A percentile compares a stretch with the other conserved stretches of the same genome.
Conservation (phyloP, 2,113 vertebrate genomes). For the Gallinago jamesoni region DNA sequence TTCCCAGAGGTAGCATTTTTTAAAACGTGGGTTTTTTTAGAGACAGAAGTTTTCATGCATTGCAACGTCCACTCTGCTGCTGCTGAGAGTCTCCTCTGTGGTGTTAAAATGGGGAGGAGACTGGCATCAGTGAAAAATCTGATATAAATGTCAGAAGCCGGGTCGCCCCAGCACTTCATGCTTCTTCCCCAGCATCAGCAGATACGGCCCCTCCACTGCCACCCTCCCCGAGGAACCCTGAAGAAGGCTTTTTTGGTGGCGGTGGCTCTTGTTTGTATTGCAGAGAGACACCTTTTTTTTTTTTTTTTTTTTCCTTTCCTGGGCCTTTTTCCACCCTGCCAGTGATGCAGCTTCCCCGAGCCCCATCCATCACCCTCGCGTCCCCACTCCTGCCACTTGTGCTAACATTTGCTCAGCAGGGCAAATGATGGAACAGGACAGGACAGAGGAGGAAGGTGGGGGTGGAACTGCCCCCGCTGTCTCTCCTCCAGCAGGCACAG, state of each 20-base stretch:
- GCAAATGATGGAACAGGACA: neutral
- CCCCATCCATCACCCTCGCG: neutral
- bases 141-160: neutral
- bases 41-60: neutral
- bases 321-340: neutral
- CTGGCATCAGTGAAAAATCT: neutral
- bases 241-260: neutral
- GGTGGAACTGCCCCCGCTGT: neutral
- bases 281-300: neutral
- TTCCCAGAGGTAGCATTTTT: neutral
- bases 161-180: neutral
- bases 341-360: neutral
- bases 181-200: neutral
- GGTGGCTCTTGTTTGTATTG: neutral
- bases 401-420: slow-evolving; percentile 19
- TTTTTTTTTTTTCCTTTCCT: neutral
- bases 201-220: neutral
- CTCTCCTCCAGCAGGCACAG: neutral
- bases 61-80: neutral
- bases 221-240: neutral
- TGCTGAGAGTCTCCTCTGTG: neutral
- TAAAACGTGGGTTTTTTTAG: neutral
- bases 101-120: neutral
- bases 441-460: neutral
- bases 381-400: slow-evolving; percentile 5